Evolutionary conservation across 2,113 vertebrate species (phyloP).

Genomic region (Bujurquina vittata): DNA sequence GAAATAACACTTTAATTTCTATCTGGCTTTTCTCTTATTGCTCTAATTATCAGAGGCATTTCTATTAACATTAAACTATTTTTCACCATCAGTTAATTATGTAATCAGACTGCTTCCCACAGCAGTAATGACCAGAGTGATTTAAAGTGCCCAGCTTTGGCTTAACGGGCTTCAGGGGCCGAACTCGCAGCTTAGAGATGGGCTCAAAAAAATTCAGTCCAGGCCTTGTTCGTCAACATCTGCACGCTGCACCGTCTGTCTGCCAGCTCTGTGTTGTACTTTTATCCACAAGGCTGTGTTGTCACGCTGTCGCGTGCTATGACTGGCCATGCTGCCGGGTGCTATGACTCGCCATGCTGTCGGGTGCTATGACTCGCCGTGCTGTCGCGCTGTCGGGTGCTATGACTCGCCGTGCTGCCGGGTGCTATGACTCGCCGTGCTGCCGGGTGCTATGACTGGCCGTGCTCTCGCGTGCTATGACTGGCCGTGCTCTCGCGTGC

Average conservation of each 20-base stretch:
- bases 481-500: too few relatives aligned
- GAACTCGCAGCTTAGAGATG: not conserved
- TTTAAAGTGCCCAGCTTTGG: fast-evolving
- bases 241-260: not conserved
- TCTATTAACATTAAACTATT: slow-evolving; percentile 6
- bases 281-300: fast-evolving
- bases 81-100: slow-evolving; percentile 17
- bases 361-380: too few relatives aligned
- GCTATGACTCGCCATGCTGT: too few relatives aligned
- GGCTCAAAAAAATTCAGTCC: not conserved
- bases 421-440: too few relatives aligned
- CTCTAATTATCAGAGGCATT: slow-evolving; percentile 8
- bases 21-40: not conserved
- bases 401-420: too few relatives aligned
- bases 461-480: too few relatives aligned
- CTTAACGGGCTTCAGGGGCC: not conserved
- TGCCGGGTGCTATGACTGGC: too few relatives aligned
- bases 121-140: not conserved
- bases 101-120: not conserved
- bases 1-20: not conserved
- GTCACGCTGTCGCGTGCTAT: fast-evolving
- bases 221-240: not conserved
- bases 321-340: too few relatives aligned
- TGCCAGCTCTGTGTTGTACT: not conserved
- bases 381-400: too few relatives aligned